Percentiles rank a stretch among this genome's conserved stretches.
Conservation (phyloP, 2,113 vertebrate species). For the Melanocharis versteri region DNA sequence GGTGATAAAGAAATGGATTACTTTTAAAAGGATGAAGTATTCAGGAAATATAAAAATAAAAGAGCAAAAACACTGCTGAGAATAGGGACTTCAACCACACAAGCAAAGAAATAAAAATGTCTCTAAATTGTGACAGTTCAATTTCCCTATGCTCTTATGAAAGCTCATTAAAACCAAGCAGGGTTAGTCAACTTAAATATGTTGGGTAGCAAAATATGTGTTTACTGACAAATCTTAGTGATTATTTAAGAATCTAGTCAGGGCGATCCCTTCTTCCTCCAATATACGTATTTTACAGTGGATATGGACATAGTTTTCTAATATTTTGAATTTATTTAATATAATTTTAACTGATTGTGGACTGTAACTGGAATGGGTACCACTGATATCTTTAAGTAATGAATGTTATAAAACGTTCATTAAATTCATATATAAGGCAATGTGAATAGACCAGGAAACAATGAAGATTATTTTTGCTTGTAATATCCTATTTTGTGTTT, state of each 20-base stretch:
- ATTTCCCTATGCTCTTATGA: neutral
- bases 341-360: neutral
- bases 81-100: slow-evolving; percentile 51
- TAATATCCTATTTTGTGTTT: neutral
- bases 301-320: neutral
- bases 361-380: neutral
- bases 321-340: neutral
- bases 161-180: slow-evolving; percentile 30
- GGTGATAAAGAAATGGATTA: slow-evolving; percentile 76
- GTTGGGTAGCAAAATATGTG: neutral
- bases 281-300: neutral
- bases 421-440: neutral
- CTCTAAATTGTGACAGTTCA: slow-evolving; percentile 30
- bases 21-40: slow-evolving; percentile 76
- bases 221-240: neutral
- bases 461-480: neutral
- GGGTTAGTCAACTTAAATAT: neutral
- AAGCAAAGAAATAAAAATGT: slow-evolving; percentile 42
- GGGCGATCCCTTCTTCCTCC: neutral
- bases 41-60: slow-evolving; percentile 58
- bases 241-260: neutral
- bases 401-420: neutral
- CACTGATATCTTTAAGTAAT: neutral
- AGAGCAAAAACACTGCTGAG: slow-evolving; percentile 49
- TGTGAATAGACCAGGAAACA: neutral